Conservation (phyloP, 35 echinoderm and acorn worm genomes). For the Apostichopus japonicus region DNA sequence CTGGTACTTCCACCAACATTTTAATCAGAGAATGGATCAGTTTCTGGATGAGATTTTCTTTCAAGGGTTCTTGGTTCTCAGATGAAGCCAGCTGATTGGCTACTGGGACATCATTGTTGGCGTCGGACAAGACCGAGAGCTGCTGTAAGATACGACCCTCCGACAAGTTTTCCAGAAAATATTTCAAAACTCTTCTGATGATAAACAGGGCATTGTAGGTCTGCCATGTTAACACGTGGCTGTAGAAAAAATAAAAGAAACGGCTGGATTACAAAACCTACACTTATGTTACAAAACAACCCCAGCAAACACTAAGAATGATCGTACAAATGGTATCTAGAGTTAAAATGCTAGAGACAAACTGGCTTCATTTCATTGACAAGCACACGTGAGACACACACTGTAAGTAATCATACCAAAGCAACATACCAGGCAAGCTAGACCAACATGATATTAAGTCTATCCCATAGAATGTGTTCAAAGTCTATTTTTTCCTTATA, state of each 20-base stretch:
- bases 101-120: slow-evolving; percentile 44
- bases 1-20: slow-evolving; percentile 91
- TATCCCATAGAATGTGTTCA: too few species aligned
- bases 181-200: slow-evolving; percentile 78
- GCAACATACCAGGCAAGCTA: too few species aligned
- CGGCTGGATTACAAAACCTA: background rate
- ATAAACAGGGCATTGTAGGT: slow-evolving; percentile 99
- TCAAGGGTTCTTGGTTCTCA: slow-evolving; percentile 44
- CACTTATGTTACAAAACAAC: background rate
- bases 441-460: too few species aligned
- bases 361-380: too few species aligned
- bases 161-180: slow-evolving; percentile 91
- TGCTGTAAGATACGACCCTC: slow-evolving; percentile 95
- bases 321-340: too few species aligned
- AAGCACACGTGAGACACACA: too few species aligned
- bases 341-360: too few species aligned
- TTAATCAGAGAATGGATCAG: slow-evolving; percentile 82
- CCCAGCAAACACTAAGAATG: too few species aligned
- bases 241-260: slow-evolving; percentile 43
- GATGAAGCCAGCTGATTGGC: slow-evolving; percentile 34
- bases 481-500: too few species aligned
- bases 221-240: slow-evolving; percentile 95
- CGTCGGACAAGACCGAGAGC: slow-evolving; percentile 61
- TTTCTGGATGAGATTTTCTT: slow-evolving; percentile 69
- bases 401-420: too few species aligned